Base-by-base conservation (phyloP, 2,888 invertebrate species). In the Drosophila aldrichi region DNA sequence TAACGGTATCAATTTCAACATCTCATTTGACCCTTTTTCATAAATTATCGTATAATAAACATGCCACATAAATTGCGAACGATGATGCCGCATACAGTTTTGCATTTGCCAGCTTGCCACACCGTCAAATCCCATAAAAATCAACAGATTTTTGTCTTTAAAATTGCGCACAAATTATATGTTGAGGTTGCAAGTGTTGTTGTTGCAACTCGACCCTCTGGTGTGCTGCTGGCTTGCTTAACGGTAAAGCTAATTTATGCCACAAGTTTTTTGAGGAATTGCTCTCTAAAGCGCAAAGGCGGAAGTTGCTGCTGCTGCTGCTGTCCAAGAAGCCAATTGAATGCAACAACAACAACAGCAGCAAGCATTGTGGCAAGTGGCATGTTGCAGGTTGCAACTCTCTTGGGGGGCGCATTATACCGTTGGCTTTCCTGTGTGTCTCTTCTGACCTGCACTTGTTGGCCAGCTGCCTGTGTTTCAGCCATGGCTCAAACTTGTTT, bases 161-260 rank as follows among this genome's bases (percentile, higher is more conserved):
- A 82, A 34, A 85, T 88, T 82, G 70, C 68, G 22, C 49, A 49
- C 57, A 82, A 82, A 82, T 88, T 86, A 82, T 81, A 88, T 71
- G 66, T 51, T 72, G n/a, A 46, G 55, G 63, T 22, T 43, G 43
- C 43, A 56, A 43, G 16, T 38, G 48, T 10, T 22, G n/a, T 22
- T 25, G 46, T n/a, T 6, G 48, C 48, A n/a, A 3, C 29, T 18
- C 48, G 25, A 44, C 9, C 49, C 34, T 55, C 20, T 10, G 22
- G 32, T 40, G n/a, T 46, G 16, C 38, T 20, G n/a, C n/a, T n/a
- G n/a, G n/a, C n/a, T 52, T 34, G 48, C 16, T 54, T 88, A 85
- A 88, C 85, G 90, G 85, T 82, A 78, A 61, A 76, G 70, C 81
- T 86, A 80, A 85, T 85, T 85, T 84, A 79, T 88, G 81, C 88